Conservation (phyloP, 2,888 invertebrate genomes). For the Tridacna crocea region DNA sequence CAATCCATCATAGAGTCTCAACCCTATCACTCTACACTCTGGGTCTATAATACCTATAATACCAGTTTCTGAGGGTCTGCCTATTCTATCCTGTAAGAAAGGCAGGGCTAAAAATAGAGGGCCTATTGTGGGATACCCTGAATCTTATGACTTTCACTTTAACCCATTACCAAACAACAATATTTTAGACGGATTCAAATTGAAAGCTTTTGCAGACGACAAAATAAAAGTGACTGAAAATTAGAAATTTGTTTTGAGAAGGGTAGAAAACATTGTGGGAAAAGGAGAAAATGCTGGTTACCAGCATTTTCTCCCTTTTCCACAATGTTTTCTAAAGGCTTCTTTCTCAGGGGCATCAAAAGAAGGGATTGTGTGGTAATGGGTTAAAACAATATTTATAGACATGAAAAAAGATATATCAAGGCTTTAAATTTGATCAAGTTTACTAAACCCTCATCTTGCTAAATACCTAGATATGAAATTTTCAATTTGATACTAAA, state of each 20-base stretch:
- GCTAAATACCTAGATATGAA: too few species aligned
- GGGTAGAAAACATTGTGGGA: neutral
- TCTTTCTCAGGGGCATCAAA: too few species aligned
- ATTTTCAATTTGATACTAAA: too few species aligned
- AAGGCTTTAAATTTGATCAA: too few species aligned
- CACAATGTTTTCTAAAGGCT: neutral
- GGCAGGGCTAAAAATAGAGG: neutral
- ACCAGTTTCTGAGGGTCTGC: conserved; percentile 97
- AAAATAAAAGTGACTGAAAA: too few species aligned
- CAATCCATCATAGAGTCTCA: conserved; percentile 97
- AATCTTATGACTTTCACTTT: neutral
- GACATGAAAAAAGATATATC: too few species aligned
- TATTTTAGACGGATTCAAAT: too few species aligned
- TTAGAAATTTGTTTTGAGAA: too few species aligned
- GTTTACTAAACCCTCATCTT: too few species aligned
- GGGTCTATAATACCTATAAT: conserved; percentile 98
- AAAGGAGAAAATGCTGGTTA: neutral
- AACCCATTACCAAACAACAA: neutral
- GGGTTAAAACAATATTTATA: too few species aligned
- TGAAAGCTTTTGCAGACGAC: too few species aligned
- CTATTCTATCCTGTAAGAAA: conserved; percentile 90
- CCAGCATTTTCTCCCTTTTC: neutral
- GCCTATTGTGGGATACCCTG: neutral
- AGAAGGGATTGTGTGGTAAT: too few species aligned
- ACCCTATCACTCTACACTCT: conserved; percentile 96